A percentile compares a stretch with the other conserved stretches of the same genome.
Conservation (phyloP, 2,888 invertebrate genomes). For the Cheiracanthium punctorium region DNA sequence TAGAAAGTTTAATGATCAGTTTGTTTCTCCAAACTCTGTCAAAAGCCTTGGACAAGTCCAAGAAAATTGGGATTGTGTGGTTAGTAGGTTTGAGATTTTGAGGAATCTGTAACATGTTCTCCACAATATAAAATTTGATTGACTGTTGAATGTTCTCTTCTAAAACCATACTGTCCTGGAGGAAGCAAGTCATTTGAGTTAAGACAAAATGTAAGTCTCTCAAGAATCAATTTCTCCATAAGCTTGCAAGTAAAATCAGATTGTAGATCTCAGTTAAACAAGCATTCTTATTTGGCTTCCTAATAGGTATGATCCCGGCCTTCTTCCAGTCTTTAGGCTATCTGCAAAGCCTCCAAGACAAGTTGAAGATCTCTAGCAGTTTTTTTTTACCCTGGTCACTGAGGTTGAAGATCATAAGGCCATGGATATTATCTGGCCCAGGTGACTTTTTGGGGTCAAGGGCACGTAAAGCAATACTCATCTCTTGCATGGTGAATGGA, state of each 20-base stretch:
- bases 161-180: not conserved
- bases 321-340: not conserved
- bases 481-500: not conserved
- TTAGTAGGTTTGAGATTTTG: not conserved
- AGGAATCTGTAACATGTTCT: not conserved
- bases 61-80: not conserved
- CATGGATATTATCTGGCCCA: not conserved
- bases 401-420: not conserved
- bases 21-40: slow-evolving; percentile 24
- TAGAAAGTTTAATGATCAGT: not conserved
- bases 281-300: not conserved
- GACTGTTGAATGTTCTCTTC: not conserved
- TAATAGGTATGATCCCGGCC: not conserved
- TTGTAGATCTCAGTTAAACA: not conserved
- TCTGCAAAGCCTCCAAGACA: not conserved
- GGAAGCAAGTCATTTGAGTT: not conserved
- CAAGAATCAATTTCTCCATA: not conserved
- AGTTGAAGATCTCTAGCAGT: slow-evolving; percentile 5
- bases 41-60: slow-evolving; percentile 21
- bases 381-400: not conserved
- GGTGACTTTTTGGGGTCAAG: not conserved
- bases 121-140: not conserved
- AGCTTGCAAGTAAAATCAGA: not conserved
- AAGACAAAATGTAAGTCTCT: not conserved
- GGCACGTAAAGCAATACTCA: not conserved